phyloP scores from a whole-genome alignment of 2,888 invertebrate genomes.

The Microplitis deprimator region DNA sequence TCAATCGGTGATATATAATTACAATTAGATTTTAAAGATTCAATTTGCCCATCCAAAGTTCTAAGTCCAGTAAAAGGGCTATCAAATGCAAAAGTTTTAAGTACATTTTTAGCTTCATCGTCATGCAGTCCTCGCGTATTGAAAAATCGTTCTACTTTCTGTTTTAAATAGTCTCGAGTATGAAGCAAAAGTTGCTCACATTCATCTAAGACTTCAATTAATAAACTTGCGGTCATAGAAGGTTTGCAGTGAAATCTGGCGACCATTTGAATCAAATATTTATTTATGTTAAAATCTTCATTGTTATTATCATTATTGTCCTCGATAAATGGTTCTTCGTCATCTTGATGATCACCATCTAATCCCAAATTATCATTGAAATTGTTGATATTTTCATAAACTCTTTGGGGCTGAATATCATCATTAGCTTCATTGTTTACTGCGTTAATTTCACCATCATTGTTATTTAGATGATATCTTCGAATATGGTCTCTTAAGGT shows the following conservation, averaged over 20 bases:
- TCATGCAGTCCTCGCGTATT: constrained; percentile 8
- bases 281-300: background rate
- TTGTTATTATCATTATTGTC: background rate
- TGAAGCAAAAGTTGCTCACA: constrained; percentile 33
- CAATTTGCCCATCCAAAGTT: constrained; percentile 36
- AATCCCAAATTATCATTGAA: no score
- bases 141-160: constrained; percentile 21
- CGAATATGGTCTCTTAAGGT: background rate
- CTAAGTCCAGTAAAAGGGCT: constrained; percentile 33
- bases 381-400: no score
- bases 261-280: background rate
- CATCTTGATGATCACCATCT: background rate
- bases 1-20: constrained; percentile 40
- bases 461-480: background rate
- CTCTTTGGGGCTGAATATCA: background rate
- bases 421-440: background rate
- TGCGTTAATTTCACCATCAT: background rate
- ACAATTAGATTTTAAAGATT: constrained; percentile 29
- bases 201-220: constrained; percentile 30
- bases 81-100: constrained; percentile 31
- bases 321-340: background rate
- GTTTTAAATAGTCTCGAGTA: constrained; percentile 14
- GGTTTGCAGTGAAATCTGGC: constrained; percentile 35
- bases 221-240: constrained; percentile 42
- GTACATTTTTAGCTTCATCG: constrained; percentile 19